phyloP scores from a whole-genome alignment of 2,113 vertebrate genomes.

The Cyphomyrus plagiostoma region DNA sequence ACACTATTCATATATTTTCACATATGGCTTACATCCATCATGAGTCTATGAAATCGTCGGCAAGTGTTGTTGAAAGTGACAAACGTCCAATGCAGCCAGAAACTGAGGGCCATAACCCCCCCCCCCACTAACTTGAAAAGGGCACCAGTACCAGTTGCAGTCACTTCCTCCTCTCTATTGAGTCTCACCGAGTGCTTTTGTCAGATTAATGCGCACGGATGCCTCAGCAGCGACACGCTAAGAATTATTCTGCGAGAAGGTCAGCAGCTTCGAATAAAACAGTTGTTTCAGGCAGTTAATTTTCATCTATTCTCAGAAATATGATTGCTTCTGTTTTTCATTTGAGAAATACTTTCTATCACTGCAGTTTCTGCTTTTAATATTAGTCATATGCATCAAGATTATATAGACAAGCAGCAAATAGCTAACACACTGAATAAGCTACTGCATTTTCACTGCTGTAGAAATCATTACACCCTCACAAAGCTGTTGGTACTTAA shows the following conservation, averaged over 20 bases:
- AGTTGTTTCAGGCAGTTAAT: not conserved
- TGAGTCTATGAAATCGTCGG: not conserved
- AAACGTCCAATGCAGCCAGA: not conserved
- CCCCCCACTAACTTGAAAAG: not conserved
- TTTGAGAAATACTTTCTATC: too few species aligned
- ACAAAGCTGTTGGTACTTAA: not conserved
- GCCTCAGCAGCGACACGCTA: not conserved
- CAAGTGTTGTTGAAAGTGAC: not conserved
- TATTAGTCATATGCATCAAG: not conserved
- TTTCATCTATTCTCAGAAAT: not conserved
- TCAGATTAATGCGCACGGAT: not conserved
- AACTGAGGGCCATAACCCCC: not conserved
- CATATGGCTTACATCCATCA: not conserved
- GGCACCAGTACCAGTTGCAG: not conserved
- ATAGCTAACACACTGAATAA: not conserved
- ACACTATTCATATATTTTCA: not conserved
- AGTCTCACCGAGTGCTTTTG: not conserved
- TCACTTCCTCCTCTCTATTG: not conserved
- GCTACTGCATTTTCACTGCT: not conserved
- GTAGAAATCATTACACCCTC: not conserved
- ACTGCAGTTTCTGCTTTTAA: too few species aligned
- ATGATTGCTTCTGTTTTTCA: too few species aligned
- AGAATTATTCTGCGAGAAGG: not conserved
- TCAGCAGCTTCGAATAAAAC: not conserved
- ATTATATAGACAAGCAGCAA: not conserved